These are phyloP conservation scores for Drosophila sp. DNA, from an alignment of 1,140 invertebrate species.

Conservation along the genomic window DNA sequence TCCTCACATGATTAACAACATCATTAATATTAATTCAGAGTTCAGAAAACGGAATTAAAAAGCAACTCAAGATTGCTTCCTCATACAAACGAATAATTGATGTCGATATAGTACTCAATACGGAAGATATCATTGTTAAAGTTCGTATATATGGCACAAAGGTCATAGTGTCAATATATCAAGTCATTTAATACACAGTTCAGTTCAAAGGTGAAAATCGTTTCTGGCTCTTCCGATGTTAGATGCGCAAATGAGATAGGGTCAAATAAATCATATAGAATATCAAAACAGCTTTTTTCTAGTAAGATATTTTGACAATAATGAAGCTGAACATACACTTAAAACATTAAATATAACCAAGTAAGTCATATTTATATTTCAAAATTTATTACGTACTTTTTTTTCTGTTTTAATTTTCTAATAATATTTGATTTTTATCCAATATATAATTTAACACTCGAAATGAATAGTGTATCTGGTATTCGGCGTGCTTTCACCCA, in stretches of 20 bases:
- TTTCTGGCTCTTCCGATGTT: slow-evolving; percentile 32
- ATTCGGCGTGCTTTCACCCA: not conserved
- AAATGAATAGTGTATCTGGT: not conserved
- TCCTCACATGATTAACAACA: not conserved
- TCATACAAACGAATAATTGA: slow-evolving; percentile 11
- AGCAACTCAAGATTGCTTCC: slow-evolving; percentile 11
- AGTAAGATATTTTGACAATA: no score
- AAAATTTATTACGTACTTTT: not conserved
- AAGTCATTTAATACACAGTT: slow-evolving; percentile 23
- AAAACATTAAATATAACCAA: not conserved
- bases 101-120: slow-evolving; percentile 10
- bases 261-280: slow-evolving; percentile 32
- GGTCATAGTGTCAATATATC: slow-evolving; percentile 58
- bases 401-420: not conserved
- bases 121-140: slow-evolving; percentile 28
- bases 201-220: slow-evolving; percentile 27
- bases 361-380: no score
- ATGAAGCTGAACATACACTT: not conserved
- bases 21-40: slow-evolving; percentile 7
- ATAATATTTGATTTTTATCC: not conserved
- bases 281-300: no score
- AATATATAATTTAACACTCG: not conserved
- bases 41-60: slow-evolving; percentile 11
- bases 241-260: no score
- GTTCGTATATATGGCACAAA: slow-evolving; percentile 43